phyloP scores from a whole-genome alignment of 2,888 invertebrate genomes.

The Drosophila acutilabella region DNA sequence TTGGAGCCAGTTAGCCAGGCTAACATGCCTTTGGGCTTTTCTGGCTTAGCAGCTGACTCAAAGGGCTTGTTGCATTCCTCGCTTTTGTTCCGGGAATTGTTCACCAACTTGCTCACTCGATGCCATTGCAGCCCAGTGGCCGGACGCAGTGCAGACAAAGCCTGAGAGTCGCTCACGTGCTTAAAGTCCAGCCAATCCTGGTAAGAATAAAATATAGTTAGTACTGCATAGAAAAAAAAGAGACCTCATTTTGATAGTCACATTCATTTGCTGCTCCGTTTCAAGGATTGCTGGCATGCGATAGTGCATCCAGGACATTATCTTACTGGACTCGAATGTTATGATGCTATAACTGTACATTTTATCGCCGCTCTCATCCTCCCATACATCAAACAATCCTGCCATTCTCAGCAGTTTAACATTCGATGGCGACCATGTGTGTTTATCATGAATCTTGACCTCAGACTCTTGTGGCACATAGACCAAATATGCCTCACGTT shows the following conservation, averaged over 20 bases:
- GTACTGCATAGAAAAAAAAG: neutral
- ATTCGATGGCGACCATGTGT: constrained; percentile 86
- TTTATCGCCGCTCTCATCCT: constrained; percentile 86
- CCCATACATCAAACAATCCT: constrained; percentile 91
- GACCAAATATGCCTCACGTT: constrained; percentile 91
- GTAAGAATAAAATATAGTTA: constrained; percentile 22
- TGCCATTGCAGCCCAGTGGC: constrained; percentile 88
- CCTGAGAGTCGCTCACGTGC: constrained; percentile 86
- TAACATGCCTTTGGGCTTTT: constrained; percentile 72
- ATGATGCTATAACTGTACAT: constrained; percentile 91
- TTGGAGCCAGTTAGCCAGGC: constrained; percentile 78
- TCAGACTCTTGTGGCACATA: constrained; percentile 87
- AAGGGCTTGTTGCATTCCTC: constrained; percentile 87
- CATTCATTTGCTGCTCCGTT: constrained; percentile 88
- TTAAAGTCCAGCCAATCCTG: constrained; percentile 90
- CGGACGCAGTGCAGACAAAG: constrained; percentile 86
- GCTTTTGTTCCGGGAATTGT: constrained; percentile 90
- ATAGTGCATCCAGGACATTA: constrained; percentile 91
- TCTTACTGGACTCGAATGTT: constrained; percentile 90
- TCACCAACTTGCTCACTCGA: constrained; percentile 89
- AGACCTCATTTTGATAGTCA: constrained; percentile 77
- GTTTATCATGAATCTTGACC: constrained; percentile 86
- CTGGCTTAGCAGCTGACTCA: constrained; percentile 59
- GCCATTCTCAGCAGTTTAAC: constrained; percentile 90
- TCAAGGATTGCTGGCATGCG: constrained; percentile 93